These are phyloP conservation scores for Aphelenchoides fujianensis DNA, from an alignment of 1,140 invertebrate species.

Conservation along the genomic window DNA sequence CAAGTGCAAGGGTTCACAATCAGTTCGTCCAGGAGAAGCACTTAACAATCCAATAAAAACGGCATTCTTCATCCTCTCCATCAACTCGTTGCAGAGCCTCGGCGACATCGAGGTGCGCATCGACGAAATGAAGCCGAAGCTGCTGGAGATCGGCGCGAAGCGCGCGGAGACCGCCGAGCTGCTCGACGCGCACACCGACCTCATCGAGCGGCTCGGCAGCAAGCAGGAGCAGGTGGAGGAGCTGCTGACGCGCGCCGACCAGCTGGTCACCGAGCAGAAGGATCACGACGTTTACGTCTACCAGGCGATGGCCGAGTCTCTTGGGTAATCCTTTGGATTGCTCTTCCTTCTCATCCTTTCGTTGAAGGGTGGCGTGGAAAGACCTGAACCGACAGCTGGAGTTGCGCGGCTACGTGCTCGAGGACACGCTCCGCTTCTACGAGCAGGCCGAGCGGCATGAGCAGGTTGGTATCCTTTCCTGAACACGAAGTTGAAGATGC, in stretches of 20 bases:
- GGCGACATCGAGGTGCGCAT: conserved; percentile 80
- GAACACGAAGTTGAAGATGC: no score
- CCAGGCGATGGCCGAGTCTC: conserved; percentile 84
- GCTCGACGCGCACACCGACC: conserved; percentile 76
- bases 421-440: conserved; percentile 67
- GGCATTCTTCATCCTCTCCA: no score
- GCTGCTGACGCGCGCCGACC: conserved; percentile 78
- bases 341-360: no score
- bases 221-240: conserved; percentile 87
- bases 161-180: conserved; percentile 74
- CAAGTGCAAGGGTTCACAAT: no score
- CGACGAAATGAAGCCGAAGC: conserved; percentile 77
- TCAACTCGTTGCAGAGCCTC: conserved; percentile 72
- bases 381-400: conserved; percentile 79
- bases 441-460: conserved; percentile 42
- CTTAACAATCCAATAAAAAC: no score
- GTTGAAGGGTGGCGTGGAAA: conserved; percentile 84
- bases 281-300: conserved; percentile 63
- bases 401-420: conserved; percentile 73
- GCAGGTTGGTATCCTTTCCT: no score
- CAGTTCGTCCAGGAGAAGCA: no score
- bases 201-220: conserved; percentile 77
- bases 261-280: conserved; percentile 75
- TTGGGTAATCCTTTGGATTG: no score
- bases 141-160: conserved; percentile 76